Conservation (phyloP, 2,888 invertebrate species). For the Eupithecia abbreviata region DNA sequence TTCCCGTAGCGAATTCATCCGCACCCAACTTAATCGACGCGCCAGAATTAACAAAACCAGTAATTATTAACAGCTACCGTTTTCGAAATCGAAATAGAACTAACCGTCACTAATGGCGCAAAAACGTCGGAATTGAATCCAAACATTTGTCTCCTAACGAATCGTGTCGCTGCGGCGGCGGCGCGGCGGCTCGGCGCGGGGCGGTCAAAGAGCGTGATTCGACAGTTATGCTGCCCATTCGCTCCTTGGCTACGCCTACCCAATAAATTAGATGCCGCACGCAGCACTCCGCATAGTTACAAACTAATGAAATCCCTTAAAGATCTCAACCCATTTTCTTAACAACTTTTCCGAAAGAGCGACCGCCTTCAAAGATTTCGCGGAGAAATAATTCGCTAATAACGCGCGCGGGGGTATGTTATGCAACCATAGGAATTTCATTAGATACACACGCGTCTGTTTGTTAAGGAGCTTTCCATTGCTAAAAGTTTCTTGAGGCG, state of each 20-base stretch:
- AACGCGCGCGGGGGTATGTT: slow-evolving; percentile 81
- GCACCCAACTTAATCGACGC: slow-evolving; percentile 54
- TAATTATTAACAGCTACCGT: slow-evolving; percentile 73
- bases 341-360: slow-evolving; percentile 83
- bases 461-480: slow-evolving; percentile 85
- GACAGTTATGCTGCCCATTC: slow-evolving; percentile 81
- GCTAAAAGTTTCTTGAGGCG: slow-evolving; percentile 85
- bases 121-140: slow-evolving; percentile 80
- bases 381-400: slow-evolving; percentile 82
- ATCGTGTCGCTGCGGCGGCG: slow-evolving; percentile 78
- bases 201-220: slow-evolving; percentile 80
- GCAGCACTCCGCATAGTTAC: slow-evolving; percentile 81
- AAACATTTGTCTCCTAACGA: slow-evolving; percentile 84
- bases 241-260: slow-evolving; percentile 82
- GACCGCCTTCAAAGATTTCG: slow-evolving; percentile 82
- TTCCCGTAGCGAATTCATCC: slow-evolving; percentile 45
- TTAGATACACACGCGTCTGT: slow-evolving; percentile 84
- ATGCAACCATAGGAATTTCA: slow-evolving; percentile 85
- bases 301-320: slow-evolving; percentile 82
- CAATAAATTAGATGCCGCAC: slow-evolving; percentile 81
- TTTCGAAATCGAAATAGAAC: slow-evolving; percentile 62
- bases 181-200: slow-evolving; percentile 37
- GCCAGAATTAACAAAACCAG: slow-evolving; percentile 68
- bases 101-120: slow-evolving; percentile 79
- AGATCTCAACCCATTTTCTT: slow-evolving; percentile 84